Evolutionary conservation across 2,113 vertebrate genomes (phyloP).

Genomic region (Phylloscopus trochiloides): DNA sequence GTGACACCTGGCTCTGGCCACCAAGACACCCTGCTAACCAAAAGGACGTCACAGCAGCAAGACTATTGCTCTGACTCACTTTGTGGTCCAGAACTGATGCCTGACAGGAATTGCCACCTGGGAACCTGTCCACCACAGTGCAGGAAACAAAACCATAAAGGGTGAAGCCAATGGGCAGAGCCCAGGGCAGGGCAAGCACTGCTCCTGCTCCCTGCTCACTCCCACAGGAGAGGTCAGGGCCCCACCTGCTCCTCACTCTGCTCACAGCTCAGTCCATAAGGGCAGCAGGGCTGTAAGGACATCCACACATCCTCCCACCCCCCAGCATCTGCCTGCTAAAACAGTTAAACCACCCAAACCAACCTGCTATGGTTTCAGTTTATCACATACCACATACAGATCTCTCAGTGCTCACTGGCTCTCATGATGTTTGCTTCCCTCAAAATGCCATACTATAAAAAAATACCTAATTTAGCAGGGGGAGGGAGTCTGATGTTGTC

Average conservation of each 20-base stretch:
- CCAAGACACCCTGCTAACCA: accelerated
- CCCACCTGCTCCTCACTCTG: background rate
- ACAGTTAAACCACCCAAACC: background rate
- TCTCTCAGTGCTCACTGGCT: background rate
- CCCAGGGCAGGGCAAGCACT: background rate
- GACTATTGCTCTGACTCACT: background rate
- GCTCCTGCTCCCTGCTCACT: background rate
- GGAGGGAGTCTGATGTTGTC: background rate
- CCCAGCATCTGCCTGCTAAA: background rate
- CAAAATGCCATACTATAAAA: background rate
- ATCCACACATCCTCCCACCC: background rate
- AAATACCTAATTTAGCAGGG: background rate
- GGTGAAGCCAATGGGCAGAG: background rate
- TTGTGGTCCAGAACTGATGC: background rate
- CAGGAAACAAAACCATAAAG: background rate
- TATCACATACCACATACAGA: accelerated
- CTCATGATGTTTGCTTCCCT: background rate
- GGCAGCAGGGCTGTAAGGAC: background rate
- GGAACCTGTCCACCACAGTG: background rate
- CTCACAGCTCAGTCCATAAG: accelerated
- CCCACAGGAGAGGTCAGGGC: accelerated
- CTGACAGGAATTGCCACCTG: background rate
- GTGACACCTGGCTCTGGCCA: accelerated
- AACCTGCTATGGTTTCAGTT: background rate
- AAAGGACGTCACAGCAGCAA: background rate